Base-by-base conservation (phyloP, 2,888 invertebrate genomes). In the Ophion slaviceki region DNA sequence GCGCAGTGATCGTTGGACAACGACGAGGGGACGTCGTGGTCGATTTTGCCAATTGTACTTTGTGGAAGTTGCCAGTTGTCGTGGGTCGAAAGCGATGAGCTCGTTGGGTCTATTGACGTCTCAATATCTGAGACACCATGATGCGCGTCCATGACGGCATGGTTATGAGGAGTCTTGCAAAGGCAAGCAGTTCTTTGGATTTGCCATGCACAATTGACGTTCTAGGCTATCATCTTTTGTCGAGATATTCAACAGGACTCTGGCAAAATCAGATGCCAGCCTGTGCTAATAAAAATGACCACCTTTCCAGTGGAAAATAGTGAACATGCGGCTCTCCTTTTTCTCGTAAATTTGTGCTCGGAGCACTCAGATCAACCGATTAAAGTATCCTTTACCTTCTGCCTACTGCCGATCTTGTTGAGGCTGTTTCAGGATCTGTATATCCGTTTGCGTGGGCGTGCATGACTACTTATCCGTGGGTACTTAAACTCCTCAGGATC, bases 381-480 rank as follows among this genome's bases (percentile, higher is more conserved):
- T 57, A 71, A 76, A 72, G 71, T 47, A 8, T 40, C 36, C 57
- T 64, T 74, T 62, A 72, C 47, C 10, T 24, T 80, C 66, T 57
- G 11, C 10, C 20, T 47, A 36, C 78, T 72, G 28, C 67, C 47
- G 67, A 59, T 67, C 59, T 72, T 57, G 20, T 11, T 20, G 57
- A 24, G 24, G 24, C 70, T 14, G 53, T 28, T 36, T 10, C 40
- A 45, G 20, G 40, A 14, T 40, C 20, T 6, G 28, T 47, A 45
- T 71, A 59, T 82, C 53, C 53, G 66, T 79, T 79, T 67, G 86
- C 86, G 82, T 80, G 77, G 82, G 86, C 72, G 77, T 66, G 20
- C 67, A 64, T 64, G 68, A 76, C 80, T 77, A 47, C 70, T 70
- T 80, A 85, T 85, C 76, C 36, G 76, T 59, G 47, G 24, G 75